phyloP scores from a whole-genome alignment of 2,113 vertebrate genomes.

The Copsychus sechellarum region DNA sequence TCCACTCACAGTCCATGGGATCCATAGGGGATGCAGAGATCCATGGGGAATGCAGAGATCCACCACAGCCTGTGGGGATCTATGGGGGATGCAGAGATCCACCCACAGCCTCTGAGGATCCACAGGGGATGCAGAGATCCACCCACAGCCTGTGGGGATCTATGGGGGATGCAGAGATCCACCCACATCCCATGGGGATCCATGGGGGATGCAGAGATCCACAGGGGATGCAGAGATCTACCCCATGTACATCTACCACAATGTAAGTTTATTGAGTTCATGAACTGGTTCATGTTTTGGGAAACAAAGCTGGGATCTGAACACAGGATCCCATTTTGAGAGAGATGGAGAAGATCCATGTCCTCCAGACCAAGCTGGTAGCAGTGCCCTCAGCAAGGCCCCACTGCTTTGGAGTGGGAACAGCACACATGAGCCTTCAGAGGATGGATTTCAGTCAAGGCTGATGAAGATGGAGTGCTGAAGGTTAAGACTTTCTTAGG shows the following conservation, averaged over 20 bases:
- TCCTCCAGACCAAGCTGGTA: accelerated
- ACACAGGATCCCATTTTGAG: background rate
- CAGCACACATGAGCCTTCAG: accelerated
- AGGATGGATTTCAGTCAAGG: background rate
- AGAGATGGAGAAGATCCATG: background rate
- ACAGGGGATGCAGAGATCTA: background rate
- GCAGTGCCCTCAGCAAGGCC: background rate
- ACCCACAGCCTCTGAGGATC: background rate
- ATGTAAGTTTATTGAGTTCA: background rate
- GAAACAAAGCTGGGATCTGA: background rate
- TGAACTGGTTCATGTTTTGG: background rate
- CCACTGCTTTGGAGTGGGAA: background rate
- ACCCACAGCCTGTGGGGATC: too few species aligned
- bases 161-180: too few species aligned
- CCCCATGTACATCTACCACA: background rate
- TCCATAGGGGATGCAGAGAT: background rate
- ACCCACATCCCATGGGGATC: too few species aligned
- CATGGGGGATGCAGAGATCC: too few species aligned
- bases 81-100: background rate
- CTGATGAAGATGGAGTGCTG: background rate
- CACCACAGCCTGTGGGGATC: background rate
- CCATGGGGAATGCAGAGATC: too few species aligned
- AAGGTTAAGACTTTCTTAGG: background rate
- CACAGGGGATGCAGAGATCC: too few species aligned
- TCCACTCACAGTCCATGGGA: too few species aligned